Evolutionary conservation across 2,888 invertebrate genomes (phyloP).

Genomic region (Cacoxenus indagator): DNA sequence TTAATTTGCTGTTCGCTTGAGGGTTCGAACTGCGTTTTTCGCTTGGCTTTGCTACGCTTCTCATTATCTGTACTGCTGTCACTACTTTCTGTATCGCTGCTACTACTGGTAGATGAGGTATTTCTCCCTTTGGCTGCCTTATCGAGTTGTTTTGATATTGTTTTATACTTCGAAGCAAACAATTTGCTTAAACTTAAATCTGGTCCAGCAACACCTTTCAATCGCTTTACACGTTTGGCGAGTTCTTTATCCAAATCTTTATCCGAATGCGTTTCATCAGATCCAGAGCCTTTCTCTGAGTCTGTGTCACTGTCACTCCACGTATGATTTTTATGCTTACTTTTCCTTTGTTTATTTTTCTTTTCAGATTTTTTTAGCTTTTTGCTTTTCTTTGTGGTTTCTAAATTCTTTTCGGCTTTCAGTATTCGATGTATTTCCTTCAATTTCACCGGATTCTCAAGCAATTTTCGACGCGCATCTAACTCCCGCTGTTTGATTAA

Average conservation of each 20-base stretch:
- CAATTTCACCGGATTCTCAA: slow-evolving; percentile 93
- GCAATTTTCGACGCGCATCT: slow-evolving; percentile 84
- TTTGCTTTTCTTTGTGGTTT: slow-evolving; percentile 12
- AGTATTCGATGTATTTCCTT: slow-evolving; percentile 87
- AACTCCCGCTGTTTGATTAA: slow-evolving; percentile 91
- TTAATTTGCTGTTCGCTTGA: slow-evolving; percentile 7
- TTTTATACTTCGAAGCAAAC: slow-evolving; percentile 68
- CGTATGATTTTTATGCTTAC: slow-evolving; percentile 55
- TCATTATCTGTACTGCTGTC: slow-evolving; percentile 29
- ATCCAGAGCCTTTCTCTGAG: slow-evolving; percentile 48
- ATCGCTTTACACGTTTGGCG: slow-evolving; percentile 71
- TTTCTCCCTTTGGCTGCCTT: slow-evolving; percentile 59
- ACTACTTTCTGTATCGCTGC: slow-evolving; percentile 29
- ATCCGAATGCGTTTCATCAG: slow-evolving; percentile 46
- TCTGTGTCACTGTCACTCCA: slow-evolving; percentile 57
- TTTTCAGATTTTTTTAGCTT: slow-evolving; percentile 54
- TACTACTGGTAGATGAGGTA: slow-evolving; percentile 28
- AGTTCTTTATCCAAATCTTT: slow-evolving; percentile 74
- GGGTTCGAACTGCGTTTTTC: neutral
- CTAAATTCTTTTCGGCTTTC: slow-evolving; percentile 72
- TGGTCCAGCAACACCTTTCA: slow-evolving; percentile 71
- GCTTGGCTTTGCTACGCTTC: slow-evolving; percentile 3
- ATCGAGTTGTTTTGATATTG: slow-evolving; percentile 69
- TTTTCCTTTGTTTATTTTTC: no score
- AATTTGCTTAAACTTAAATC: slow-evolving; percentile 65